These are phyloP conservation scores for Plagodis dolabraria DNA, from an alignment of 2,888 invertebrate species.

Conservation along the genomic window DNA sequence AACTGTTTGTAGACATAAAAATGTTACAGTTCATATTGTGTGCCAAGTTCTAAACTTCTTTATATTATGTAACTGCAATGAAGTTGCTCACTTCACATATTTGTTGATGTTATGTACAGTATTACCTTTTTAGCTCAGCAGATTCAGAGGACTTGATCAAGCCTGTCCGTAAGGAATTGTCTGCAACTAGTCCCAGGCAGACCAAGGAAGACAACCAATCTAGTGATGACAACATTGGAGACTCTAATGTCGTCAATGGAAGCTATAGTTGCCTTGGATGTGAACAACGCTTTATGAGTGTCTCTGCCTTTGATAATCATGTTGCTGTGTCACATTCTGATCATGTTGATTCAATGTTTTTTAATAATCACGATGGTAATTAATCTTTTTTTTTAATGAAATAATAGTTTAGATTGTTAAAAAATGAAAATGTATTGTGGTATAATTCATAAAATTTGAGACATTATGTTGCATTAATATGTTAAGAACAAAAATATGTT, in stretches of 20 bases:
- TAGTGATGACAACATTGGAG: neutral
- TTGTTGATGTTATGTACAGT: too few species aligned
- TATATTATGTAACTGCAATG: too few species aligned
- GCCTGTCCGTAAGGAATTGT: constrained; percentile 54
- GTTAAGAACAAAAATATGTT: too few species aligned
- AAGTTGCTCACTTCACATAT: too few species aligned
- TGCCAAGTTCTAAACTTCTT: too few species aligned
- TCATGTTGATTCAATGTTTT: constrained; percentile 55
- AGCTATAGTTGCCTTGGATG: constrained; percentile 54
- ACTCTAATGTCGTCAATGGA: neutral
- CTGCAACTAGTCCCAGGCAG: constrained; percentile 42
- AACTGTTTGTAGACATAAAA: too few species aligned
- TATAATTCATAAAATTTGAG: too few species aligned
- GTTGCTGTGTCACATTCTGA: constrained; percentile 52
- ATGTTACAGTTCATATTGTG: too few species aligned
- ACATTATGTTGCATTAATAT: too few species aligned
- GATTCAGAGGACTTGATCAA: constrained; percentile 49
- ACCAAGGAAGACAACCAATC: constrained; percentile 22
- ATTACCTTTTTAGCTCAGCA: constrained; percentile 45
- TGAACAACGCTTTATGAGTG: constrained; percentile 43
- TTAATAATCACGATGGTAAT: constrained; percentile 48
- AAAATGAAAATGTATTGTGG: neutral
- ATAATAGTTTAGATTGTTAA: neutral
- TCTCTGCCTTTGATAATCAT: constrained; percentile 56
- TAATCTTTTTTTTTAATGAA: constrained; percentile 34